A percentile compares a stretch with the other conserved stretches of the same genome.
Evolutionary conservation across 2,888 invertebrate genomes (phyloP).

Genomic region (Mystacides longicornis): DNA sequence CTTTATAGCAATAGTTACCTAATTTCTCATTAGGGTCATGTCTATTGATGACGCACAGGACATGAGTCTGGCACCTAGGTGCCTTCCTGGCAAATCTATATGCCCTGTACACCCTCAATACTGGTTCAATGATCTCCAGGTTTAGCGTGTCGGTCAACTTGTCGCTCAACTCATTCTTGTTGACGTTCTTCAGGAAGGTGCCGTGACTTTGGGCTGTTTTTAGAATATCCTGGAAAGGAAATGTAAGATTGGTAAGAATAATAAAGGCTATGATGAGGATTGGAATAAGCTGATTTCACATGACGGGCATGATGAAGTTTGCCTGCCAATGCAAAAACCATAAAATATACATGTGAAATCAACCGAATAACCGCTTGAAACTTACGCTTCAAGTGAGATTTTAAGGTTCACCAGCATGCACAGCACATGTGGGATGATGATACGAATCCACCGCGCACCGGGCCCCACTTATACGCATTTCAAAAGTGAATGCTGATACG

Average conservation of each 20-base stretch:
- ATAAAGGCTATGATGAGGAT: background rate
- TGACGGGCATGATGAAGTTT: no score
- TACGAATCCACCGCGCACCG: no score
- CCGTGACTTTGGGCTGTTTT: slow-evolving; percentile 64
- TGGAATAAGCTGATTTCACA: no score
- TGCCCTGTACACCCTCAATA: slow-evolving; percentile 74
- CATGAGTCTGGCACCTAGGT: slow-evolving; percentile 69
- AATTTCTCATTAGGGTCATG: slow-evolving; percentile 48
- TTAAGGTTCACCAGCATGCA: no score
- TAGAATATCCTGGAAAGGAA: slow-evolving; percentile 54
- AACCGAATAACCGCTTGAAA: no score
- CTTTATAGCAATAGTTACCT: no score
- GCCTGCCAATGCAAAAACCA: background rate
- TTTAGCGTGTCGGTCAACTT: slow-evolving; percentile 73
- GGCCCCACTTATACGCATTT: no score
- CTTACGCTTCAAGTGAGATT: no score
- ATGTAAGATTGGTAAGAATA: background rate
- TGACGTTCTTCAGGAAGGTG: slow-evolving; percentile 54
- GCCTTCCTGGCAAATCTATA: slow-evolving; percentile 63
- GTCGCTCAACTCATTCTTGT: slow-evolving; percentile 65
- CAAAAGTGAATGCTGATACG: no score
- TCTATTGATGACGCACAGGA: slow-evolving; percentile 70
- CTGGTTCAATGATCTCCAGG: slow-evolving; percentile 73
- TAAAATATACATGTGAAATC: background rate
- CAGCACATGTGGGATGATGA: no score